Evolutionary conservation across 2,888 invertebrate genomes (phyloP), one percentile per base, ranked within the genome.

Genomic region (Cephus spinipes): DNA sequence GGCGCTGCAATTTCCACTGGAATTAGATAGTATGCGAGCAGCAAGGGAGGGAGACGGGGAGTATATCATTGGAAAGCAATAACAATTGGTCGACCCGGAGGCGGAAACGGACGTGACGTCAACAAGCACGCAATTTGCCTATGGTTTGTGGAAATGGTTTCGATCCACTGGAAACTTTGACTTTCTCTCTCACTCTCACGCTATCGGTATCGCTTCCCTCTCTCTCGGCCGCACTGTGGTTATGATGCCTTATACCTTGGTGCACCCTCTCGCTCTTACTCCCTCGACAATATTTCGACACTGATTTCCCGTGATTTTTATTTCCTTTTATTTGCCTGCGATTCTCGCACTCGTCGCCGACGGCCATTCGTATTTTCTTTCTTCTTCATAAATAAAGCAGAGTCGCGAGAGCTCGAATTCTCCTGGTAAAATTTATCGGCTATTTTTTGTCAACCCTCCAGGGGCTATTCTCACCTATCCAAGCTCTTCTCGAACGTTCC

Each of bases 61-160:
- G 78, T 81, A 80, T 83, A 82, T 84, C 83, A 83, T 84, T 83
- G 83, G 73, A 80, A 84, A 86, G 87, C 87, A 85, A 89, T 88
- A 89, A 88, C 87, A 86, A 88, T 89, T 84, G 83, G 83, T 81
- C 82, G 83, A 80, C 79, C 82, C 83, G 83, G 83, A 84, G 82
- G 81, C 85, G 88, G 87, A 86, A 88, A 81, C 88, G 87, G 86
- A 89, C 87, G 84, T 84, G 85, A 86, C 86, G 85, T 86, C 89
- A 86, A 87, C 87, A 86, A 85, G 85, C 85, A 86, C 81, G 85
- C 89, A 87, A 89, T 88, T 89, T 89, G 84, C 85, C 81, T 82
- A 80, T 15, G 80, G 84, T 83, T 85, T 83, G 81, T 81, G 84
- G 79, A 84, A 87, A 80, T 85, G 86, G 83, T 83, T 6, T 85